phyloP scores from a whole-genome alignment of 23 tunicate genomes.

The Diplosoma virens region DNA sequence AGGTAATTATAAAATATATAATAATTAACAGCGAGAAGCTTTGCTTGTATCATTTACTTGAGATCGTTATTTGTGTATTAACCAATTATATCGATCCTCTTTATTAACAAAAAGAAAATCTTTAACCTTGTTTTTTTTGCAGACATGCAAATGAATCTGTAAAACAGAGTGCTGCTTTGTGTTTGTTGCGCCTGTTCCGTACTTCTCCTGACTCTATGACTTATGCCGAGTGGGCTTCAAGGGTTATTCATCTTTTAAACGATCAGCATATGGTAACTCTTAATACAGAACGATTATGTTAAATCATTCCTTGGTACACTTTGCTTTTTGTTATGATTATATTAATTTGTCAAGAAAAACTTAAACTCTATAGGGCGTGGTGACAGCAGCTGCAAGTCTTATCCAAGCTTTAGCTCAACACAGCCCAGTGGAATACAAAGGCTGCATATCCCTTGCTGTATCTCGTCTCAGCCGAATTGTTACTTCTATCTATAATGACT shows the following conservation, averaged over 20 bases:
- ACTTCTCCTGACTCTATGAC: constrained; percentile 90
- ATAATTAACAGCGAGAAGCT: no score
- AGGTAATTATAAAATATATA: no score
- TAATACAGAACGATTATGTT: no score
- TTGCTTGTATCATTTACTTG: no score
- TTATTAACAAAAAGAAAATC: no score
- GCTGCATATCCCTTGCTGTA: constrained; percentile 90
- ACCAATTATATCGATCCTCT: no score
- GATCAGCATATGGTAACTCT: constrained; percentile 94
- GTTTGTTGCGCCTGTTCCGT: constrained; percentile 85
- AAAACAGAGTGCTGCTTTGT: constrained; percentile 93
- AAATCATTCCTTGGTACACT: no score
- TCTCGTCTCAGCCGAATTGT: constrained; percentile 87
- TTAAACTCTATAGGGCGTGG: constrained; percentile 83
- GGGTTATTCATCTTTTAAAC: constrained; percentile 92
- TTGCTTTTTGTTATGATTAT: no score
- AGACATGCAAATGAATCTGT: constrained; percentile 73
- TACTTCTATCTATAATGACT: constrained; percentile 83
- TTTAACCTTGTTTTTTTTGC: not conserved
- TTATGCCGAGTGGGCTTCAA: constrained; percentile 93
- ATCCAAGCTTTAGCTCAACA: constrained; percentile 89
- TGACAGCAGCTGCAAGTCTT: constrained; percentile 89
- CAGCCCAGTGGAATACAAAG: constrained; percentile 86
- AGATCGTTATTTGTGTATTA: no score
- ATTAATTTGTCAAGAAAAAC: no score